Evolutionary conservation across 2,888 invertebrate species (phyloP).

Genomic region (Dasypogon diadema): DNA sequence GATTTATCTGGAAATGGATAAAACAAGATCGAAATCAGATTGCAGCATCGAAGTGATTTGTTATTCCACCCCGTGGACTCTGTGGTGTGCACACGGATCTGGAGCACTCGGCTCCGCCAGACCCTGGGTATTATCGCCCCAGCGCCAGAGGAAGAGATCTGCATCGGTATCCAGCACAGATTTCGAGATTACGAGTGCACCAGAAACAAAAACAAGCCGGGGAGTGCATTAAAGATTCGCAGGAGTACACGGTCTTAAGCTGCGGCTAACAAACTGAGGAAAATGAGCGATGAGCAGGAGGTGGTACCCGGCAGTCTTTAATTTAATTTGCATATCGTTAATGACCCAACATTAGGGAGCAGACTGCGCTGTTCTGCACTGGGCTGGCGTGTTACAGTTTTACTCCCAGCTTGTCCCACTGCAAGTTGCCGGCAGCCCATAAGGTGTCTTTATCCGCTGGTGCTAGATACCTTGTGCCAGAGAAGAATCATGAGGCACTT

Average conservation of each 20-base stretch:
- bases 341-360: conserved; percentile 37
- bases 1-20: conserved; percentile 43
- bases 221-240: conserved; percentile 52
- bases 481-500: conserved; percentile 4
- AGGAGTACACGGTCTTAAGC: conserved; percentile 51
- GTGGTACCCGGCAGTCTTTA: conserved; percentile 46
- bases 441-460: not conserved
- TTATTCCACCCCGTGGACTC: conserved; percentile 40
- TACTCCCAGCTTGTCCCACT: not conserved
- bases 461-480: conserved; percentile 17
- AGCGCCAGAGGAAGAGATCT: not conserved
- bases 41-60: conserved; percentile 37
- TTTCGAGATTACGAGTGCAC: conserved; percentile 26
- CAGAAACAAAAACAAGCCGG: conserved; percentile 13
- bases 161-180: conserved; percentile 11
- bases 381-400: not conserved
- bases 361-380: conserved; percentile 22
- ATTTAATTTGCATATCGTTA: conserved; percentile 53
- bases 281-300: conserved; percentile 33
- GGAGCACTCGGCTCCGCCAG: not conserved
- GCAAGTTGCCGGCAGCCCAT: not conserved
- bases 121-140: not conserved
- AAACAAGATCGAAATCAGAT: conserved; percentile 49
- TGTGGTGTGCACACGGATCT: not conserved
- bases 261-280: conserved; percentile 37